These are phyloP conservation scores for Neuroterus valhalla DNA, from an alignment of 1,140 invertebrate genomes.

Conservation along the genomic window DNA sequence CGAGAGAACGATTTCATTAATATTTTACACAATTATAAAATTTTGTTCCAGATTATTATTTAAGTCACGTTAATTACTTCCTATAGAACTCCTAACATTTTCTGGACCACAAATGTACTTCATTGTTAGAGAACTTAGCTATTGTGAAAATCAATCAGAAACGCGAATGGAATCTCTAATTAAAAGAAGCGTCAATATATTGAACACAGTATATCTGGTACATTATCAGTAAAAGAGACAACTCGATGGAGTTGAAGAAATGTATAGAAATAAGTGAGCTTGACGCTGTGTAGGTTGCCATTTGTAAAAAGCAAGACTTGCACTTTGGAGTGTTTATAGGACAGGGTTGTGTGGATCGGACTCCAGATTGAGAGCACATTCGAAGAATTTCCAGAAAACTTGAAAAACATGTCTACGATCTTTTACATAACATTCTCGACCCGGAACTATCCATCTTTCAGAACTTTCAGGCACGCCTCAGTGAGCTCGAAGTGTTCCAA, in stretches of 20 bases:
- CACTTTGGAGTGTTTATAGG: neutral
- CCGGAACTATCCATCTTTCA: slow-evolving; percentile 17
- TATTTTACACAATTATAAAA: too few species aligned
- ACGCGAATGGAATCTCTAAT: too few species aligned
- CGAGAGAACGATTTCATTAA: slow-evolving; percentile 47
- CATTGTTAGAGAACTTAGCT: too few species aligned
- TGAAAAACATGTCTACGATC: slow-evolving; percentile 22
- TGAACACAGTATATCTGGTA: too few species aligned
- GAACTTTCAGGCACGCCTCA: slow-evolving; percentile 13
- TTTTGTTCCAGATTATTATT: too few species aligned
- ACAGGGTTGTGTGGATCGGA: neutral
- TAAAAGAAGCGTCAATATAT: too few species aligned
- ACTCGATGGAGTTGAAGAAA: too few species aligned
- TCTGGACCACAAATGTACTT: too few species aligned
- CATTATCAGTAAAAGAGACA: too few species aligned
- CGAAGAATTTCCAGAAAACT: slow-evolving; percentile 9
- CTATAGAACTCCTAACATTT: too few species aligned
- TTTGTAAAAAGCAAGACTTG: neutral
- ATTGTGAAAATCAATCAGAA: too few species aligned
- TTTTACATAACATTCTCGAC: slow-evolving; percentile 18
- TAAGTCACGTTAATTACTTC: too few species aligned
- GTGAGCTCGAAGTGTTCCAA: slow-evolving; percentile 17
- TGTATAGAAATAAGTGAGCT: neutral
- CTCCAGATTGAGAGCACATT: neutral
- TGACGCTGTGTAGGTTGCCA: neutral